Conservation (phyloP, 2,113 vertebrate species). For the Ahaetulla prasina region DNA sequence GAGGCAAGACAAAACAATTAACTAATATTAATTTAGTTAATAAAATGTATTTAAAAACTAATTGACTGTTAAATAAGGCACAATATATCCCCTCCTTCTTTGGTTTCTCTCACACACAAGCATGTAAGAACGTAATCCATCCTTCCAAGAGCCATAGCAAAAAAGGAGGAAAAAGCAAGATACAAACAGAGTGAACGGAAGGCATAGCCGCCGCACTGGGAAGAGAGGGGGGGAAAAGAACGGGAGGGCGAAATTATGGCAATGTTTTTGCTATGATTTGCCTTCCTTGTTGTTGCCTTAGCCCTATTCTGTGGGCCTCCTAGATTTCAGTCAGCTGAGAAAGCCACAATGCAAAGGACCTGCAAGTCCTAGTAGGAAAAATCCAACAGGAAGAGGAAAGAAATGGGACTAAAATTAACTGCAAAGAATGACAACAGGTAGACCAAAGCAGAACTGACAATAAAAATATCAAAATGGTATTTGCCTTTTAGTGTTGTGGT, state of each 20-base stretch:
- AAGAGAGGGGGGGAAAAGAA: neutral
- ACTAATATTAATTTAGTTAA: neutral
- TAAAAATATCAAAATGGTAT: no score
- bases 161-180: neutral
- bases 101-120: neutral
- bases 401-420: no score
- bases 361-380: no score
- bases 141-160: neutral
- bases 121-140: neutral
- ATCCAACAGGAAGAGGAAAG: no score
- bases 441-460: no score
- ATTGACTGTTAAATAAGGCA: neutral
- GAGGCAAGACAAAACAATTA: neutral
- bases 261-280: neutral
- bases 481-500: no score
- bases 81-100: neutral
- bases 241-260: neutral
- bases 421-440: no score
- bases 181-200: neutral
- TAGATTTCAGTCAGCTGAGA: neutral
- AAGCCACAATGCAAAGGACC: no score
- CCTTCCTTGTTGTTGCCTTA: neutral
- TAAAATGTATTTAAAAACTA: neutral
- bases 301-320: neutral
- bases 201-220: neutral